Evolutionary conservation across 2,797 vertebrate species (phyloP), one percentile per base, ranked within the genome.

Genomic region (Echiichthys vipera): DNA sequence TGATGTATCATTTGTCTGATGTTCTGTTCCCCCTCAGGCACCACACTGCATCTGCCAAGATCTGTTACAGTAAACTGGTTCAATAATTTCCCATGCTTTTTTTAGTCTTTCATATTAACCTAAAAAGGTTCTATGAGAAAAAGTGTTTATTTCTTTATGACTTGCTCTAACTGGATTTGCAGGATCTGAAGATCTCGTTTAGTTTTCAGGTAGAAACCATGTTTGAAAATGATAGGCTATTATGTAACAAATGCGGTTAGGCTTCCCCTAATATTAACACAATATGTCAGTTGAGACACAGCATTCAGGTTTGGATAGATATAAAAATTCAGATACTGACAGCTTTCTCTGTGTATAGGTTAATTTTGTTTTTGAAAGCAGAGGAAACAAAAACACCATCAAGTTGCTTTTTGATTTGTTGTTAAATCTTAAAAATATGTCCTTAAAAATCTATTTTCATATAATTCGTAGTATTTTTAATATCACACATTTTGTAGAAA

Each of bases 1-100:
- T 82, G 59, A 83, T 79, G 39, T 58, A 84, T 90, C 69, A 84
- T 87, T 82, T 87, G 72, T 84, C 70, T 83, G 69, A 85, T 84
- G 68, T 80, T 75, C 69, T 80, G 63, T 74, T 73, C 42, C 43
- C 77, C 67, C 74, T 84, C 65, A 74, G 86, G 77, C 72, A 13
- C 42, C 62, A 74, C 49, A 78, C 65, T 74, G 55, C 47, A 78
- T 65, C 73, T 86, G 80, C 50, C 80, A 83, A 84, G 76, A 79
- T 80, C 40, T 75, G 81, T 84, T 82, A 81, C 64, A 51, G 53
- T 71, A 80, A 79, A 81, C 66, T 80, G 62, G 61, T 85, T 87
- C 69, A 87, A 56, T 81, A 46, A 71, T 63, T 56, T 86, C 62
- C 73, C 49, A 64, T 25, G 65, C 43, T 77, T 78, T 73, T n/a